phyloP scores from a whole-genome alignment of 2,797 vertebrate species.

The Brachyrhaphis roseni region DNA sequence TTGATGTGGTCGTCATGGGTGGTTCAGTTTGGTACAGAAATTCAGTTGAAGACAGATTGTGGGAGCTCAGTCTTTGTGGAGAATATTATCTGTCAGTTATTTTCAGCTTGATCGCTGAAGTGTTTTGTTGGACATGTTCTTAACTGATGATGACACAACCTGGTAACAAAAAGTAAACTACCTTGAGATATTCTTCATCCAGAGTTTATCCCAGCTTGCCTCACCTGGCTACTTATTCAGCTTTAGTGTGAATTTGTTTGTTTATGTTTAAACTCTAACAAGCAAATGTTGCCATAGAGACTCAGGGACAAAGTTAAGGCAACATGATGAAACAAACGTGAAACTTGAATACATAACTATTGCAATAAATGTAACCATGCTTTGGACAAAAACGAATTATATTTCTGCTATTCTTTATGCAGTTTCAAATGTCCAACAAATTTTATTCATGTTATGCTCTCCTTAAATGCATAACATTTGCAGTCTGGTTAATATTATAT shows the following conservation, averaged over 20 bases:
- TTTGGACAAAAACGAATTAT: background rate
- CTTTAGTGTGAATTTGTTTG: background rate
- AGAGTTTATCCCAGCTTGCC: background rate
- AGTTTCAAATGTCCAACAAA: background rate
- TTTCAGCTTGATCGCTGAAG: background rate
- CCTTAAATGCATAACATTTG: background rate
- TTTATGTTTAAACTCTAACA: background rate
- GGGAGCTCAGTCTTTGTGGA: constrained; percentile 27
- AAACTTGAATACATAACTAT: background rate
- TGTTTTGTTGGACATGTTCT: background rate
- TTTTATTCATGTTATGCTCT: background rate
- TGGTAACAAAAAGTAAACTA: background rate
- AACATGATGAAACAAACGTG: constrained; percentile 6
- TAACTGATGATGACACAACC: background rate
- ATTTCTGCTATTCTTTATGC: background rate
- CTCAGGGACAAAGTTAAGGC: background rate
- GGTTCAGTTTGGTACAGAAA: constrained; percentile 16
- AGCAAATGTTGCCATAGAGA: background rate
- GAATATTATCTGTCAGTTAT: background rate
- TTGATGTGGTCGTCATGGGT: constrained; percentile 19
- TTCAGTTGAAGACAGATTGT: constrained; percentile 33
- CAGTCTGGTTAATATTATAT: background rate
- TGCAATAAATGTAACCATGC: background rate
- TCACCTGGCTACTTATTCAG: background rate
- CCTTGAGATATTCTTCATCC: background rate